Evolutionary conservation across 2,113 vertebrate species (phyloP), one percentile per base, ranked within the genome.

Genomic region (Collichthys lucidus): DNA sequence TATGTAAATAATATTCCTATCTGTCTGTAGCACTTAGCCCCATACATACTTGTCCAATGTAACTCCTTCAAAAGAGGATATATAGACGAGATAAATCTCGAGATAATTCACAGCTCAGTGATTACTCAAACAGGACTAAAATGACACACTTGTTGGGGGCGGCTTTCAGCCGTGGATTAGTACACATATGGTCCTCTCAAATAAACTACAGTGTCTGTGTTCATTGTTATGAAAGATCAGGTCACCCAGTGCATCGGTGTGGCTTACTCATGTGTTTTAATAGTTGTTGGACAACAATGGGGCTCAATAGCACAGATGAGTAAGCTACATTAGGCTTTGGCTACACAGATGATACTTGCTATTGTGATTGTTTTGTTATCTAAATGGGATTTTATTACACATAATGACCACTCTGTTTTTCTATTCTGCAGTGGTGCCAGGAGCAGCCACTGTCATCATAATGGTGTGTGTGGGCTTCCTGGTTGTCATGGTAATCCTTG

Each of bases 381-480:
- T 22, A 4, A 53, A 35, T 11, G 16, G 4, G 3, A 26, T 50
- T 42, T 60, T 46, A 11, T 26, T 0, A 40, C n/a, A 14, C 1
- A 40, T 31, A 46, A 52, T 11, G 20, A 52, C 73, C 16, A 57
- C 47, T 65, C 4, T 62, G 3, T 14, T 0, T 2, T 61, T 66
- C 4, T 85, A 68, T 69, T 53, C 76, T 79, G 3, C 2, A 99
- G 98, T 98, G 93, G 96, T 99, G 22, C 98, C 98, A 15, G 97
- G 97, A 3, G 97, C 98, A 2, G 98, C 98, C 10, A 99, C 98
- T 0, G 95, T 99, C 92, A 98, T 99, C 93, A 99, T 99, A 3
- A 97, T 99, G 94, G 97, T 99, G 50, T 99, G 98, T 0, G 97
- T 99, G 83, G 97, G 97, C 74, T 99, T 99, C 94, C 94, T 99